Evolutionary conservation across 1,140 invertebrate species (phyloP).

Genomic region (Ips typographus): DNA sequence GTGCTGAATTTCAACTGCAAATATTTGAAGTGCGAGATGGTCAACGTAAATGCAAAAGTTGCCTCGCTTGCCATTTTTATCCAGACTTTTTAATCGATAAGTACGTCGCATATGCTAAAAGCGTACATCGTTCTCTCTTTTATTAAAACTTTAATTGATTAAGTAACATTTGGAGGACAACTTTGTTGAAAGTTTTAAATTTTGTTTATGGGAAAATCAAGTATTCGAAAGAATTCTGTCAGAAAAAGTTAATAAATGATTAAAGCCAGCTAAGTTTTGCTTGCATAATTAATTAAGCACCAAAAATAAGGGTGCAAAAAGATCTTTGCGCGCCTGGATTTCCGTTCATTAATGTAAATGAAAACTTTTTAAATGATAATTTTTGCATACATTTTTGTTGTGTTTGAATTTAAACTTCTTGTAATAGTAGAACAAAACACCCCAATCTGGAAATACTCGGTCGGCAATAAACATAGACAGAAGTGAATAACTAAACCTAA

Average conservation of each 20-base stretch:
- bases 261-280: slow-evolving; percentile 36
- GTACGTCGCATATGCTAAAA: no score
- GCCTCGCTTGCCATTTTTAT: neutral
- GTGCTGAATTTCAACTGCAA: slow-evolving; percentile 10
- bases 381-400: slow-evolving; percentile 30
- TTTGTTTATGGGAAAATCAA: slow-evolving; percentile 34
- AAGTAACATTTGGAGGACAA: slow-evolving; percentile 1
- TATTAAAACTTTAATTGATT: neutral
- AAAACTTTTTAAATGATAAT: slow-evolving; percentile 39
- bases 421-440: no score
- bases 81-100: slow-evolving; percentile 2
- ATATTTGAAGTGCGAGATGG: slow-evolving; percentile 13
- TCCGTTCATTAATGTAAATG: slow-evolving; percentile 39
- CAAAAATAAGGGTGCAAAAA: slow-evolving; percentile 37
- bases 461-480: slow-evolving; percentile 2
- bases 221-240: slow-evolving; percentile 33
- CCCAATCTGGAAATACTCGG: no score
- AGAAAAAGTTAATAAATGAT: slow-evolving; percentile 39
- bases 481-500: slow-evolving; percentile 7
- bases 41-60: slow-evolving; percentile 1
- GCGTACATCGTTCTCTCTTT: no score
- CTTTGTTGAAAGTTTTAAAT: neutral
- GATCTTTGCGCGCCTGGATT: slow-evolving; percentile 35
- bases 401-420: neutral
- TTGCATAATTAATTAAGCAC: slow-evolving; percentile 38